Percentiles rank a stretch among this genome's conserved stretches.
Conservation (phyloP, 2,797 vertebrate species). For the Phoeniculus purpureus region DNA sequence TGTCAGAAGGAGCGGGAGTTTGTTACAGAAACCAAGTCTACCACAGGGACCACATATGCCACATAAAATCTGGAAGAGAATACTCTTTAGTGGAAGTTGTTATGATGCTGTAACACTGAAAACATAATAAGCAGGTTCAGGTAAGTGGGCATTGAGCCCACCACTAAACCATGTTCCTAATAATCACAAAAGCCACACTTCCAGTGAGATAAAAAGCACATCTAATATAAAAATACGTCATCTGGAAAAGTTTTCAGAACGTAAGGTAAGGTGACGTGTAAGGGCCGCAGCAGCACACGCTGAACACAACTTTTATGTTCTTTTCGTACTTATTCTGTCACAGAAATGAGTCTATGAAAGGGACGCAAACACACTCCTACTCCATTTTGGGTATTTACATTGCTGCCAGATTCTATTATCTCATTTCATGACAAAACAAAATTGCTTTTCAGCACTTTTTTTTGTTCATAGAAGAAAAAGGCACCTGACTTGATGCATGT, state of each 20-base stretch:
- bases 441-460: background rate
- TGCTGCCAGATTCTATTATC: background rate
- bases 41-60: background rate
- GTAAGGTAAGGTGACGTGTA: background rate
- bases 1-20: background rate
- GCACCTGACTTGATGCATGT: background rate
- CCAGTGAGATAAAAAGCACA: background rate
- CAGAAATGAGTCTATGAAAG: background rate
- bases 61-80: background rate
- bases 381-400: background rate
- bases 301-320: background rate
- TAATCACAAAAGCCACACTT: background rate
- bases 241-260: background rate
- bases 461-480: background rate
- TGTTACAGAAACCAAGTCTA: background rate
- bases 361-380: background rate
- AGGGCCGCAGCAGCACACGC: background rate
- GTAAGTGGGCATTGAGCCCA: background rate
- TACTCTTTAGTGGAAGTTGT: background rate
- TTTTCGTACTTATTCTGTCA: background rate
- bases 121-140: background rate
- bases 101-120: background rate
- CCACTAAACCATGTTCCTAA: background rate
- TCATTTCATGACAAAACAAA: background rate
- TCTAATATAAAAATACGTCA: background rate